These are phyloP conservation scores for Heliangelus exortis DNA, from an alignment of 2,797 vertebrate species.

Conservation along the genomic window DNA sequence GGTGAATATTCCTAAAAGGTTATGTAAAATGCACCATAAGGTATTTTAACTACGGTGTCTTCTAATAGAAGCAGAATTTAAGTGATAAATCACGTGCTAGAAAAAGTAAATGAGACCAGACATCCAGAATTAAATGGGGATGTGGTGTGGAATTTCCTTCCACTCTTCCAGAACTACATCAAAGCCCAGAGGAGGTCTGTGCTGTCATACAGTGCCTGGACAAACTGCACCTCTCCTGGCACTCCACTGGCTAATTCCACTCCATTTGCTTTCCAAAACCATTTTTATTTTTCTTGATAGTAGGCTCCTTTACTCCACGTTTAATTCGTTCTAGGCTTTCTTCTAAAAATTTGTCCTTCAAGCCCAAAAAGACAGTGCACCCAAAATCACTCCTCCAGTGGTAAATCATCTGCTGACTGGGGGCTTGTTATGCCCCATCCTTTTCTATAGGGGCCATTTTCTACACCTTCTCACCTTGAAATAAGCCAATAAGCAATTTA, in stretches of 20 bases:
- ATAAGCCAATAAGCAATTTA: background rate
- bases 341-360: background rate
- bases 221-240: accelerated
- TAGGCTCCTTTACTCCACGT: background rate
- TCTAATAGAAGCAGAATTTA: background rate
- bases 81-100: background rate
- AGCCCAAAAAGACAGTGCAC: background rate
- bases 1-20: background rate
- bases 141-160: background rate
- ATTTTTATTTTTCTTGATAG: background rate
- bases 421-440: background rate
- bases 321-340: background rate
- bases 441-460: background rate
- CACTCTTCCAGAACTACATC: background rate
- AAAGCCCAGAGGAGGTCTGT: background rate
- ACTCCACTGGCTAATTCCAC: background rate
- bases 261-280: background rate
- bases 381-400: background rate
- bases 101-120: background rate
- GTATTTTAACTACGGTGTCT: background rate
- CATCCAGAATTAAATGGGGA: background rate
- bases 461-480: background rate
- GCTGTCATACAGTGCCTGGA: accelerated
- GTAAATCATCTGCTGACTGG: background rate
- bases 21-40: accelerated